A percentile compares a stretch with the other conserved stretches of the same genome.
phyloP scores from a whole-genome alignment of 2,797 vertebrate genomes.

The Cossypha heuglini region DNA sequence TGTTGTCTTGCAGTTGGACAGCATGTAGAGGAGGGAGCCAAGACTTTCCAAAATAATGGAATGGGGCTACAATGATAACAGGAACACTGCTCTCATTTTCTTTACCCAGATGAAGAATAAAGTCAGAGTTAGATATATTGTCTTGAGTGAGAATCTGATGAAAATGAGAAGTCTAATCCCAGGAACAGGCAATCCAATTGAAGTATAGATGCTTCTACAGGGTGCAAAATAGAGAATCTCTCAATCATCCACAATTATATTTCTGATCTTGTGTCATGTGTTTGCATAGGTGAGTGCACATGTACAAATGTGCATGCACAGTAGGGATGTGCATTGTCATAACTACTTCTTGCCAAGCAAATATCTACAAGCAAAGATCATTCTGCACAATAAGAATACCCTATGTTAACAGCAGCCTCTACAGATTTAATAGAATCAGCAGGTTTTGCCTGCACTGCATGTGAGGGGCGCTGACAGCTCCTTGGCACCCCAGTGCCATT shows the following conservation, averaged over 20 bases:
- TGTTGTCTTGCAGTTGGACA: background rate
- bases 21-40: background rate
- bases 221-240: background rate
- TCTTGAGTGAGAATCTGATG: background rate
- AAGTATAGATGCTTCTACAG: background rate
- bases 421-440: background rate
- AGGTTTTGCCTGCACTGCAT: background rate
- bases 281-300: background rate
- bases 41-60: background rate
- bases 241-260: background rate
- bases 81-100: background rate
- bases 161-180: background rate
- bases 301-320: background rate
- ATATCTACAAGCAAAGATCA: background rate
- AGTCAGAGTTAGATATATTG: background rate
- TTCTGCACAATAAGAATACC: background rate
- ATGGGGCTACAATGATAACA: background rate
- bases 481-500: background rate
- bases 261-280: background rate
- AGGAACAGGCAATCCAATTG: background rate
- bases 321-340: background rate
- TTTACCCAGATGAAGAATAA: background rate
- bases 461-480: fast-evolving
- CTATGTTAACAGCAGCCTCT: background rate
- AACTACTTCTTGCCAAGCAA: background rate